Evolutionary conservation across 2,888 invertebrate genomes (phyloP), one percentile per base, ranked within the genome.

Genomic region (Ditula angustiorana): DNA sequence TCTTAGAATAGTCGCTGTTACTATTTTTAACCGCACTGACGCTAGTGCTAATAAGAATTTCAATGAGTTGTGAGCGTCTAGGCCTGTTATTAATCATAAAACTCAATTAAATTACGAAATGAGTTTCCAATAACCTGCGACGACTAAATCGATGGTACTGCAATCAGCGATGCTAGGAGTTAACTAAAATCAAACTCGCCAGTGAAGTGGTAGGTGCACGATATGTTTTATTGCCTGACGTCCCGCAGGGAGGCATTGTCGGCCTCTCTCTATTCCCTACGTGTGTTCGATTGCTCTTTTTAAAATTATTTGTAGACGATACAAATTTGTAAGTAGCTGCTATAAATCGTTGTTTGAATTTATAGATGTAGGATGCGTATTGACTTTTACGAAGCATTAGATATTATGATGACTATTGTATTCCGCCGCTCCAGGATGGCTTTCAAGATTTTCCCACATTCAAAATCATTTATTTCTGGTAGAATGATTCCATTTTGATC

Each of bases 221-320:
- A 58, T 58, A 58, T 58, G 63, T 63, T 63, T 63, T 63, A 63
- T 63, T 52, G 63, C 55, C 55, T 35, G 68, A 69, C 59, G 70
- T 69, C 69, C 73, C 73, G 70, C 70, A 67, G 69, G 70, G 70
- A 59, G 35, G 60, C 69, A 57, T 68, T 69, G 63, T 70, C 56
- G 68, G 60, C 66, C 70, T 69, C 58, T 65, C 67, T 60, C 66
- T 69, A 63, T 67, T 55, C 67, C 58, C 64, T 64, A 64, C 68
- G 53, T 65, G 66, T 47, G 61, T 66, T 68, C 60, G 61, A 69
- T 62, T 66, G 67, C 69, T 61, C 62, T 69, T 70, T 70, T 69
- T 50, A 50, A 56, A 56, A 67, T 57, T 57, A 58, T 62, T 53
- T 53, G 64, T 63, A 52, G 53, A 33, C 55, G 56, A 67, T 52